phyloP scores from a whole-genome alignment of 2,888 invertebrate genomes.

The Himalopsyche japonica region DNA sequence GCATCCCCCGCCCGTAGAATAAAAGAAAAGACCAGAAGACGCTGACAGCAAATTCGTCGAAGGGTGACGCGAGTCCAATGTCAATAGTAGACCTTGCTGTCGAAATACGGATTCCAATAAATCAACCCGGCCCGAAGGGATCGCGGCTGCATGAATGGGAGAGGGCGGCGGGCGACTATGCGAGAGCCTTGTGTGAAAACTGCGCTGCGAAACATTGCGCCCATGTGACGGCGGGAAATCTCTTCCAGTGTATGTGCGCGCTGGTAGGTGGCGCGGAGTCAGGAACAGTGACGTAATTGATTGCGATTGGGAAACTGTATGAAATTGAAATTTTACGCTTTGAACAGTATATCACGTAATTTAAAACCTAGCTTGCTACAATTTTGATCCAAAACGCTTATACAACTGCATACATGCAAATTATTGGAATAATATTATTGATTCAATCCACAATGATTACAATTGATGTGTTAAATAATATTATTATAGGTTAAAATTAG shows the following conservation, averaged over 20 bases:
- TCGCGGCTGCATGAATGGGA: not conserved
- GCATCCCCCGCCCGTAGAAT: not conserved
- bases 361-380: too few relatives aligned
- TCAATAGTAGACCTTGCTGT: conserved; percentile 7
- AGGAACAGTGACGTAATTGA: not conserved
- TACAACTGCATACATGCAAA: too few relatives aligned
- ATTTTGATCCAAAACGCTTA: too few relatives aligned
- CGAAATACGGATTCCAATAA: conserved; percentile 13
- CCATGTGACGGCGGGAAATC: not conserved
- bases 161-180: not conserved
- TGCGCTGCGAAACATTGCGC: not conserved
- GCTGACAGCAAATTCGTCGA: not conserved
- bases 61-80: conserved; percentile 13
- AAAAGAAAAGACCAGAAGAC: conserved; percentile 17
- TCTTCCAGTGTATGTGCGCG: not conserved
- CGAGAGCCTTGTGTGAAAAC: not conserved
- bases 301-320: not conserved
- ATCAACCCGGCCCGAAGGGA: conserved; percentile 7
- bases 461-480: too few relatives aligned
- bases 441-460: too few relatives aligned
- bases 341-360: not conserved
- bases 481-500: too few relatives aligned
- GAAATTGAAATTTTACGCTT: not conserved
- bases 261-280: not conserved
- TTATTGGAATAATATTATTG: too few relatives aligned